These are phyloP conservation scores for Hylaeus anthracinus DNA, from an alignment of 1,140 invertebrate species.

Conservation along the genomic window DNA sequence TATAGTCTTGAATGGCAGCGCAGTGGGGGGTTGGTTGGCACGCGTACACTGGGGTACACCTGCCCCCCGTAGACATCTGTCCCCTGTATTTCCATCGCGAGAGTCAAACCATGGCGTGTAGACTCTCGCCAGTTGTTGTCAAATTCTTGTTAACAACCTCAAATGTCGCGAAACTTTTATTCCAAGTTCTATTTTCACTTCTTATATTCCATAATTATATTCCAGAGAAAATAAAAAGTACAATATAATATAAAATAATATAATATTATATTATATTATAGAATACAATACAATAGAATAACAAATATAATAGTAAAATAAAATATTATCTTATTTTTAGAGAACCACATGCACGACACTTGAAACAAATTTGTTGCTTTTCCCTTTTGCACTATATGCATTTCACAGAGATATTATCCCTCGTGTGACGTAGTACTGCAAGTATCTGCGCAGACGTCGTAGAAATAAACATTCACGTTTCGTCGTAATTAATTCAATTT, in stretches of 20 bases:
- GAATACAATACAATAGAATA: no score
- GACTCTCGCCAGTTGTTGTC: conserved; percentile 46
- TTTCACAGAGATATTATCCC: no score
- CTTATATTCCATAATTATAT: neutral
- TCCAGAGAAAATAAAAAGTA: no score
- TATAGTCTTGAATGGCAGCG: conserved; percentile 81
- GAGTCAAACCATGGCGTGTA: conserved; percentile 73
- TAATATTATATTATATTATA: no score
- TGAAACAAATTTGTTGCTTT: no score
- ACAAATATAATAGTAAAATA: no score
- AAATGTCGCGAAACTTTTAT: conserved; percentile 29
- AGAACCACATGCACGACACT: no score
- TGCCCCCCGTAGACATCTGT: conserved; percentile 80
- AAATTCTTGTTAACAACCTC: conserved; percentile 38
- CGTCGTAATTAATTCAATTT: conserved; percentile 48
- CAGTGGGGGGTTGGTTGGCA: conserved; percentile 80
- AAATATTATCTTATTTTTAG: no score
- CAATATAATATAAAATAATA: no score
- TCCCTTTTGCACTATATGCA: no score
- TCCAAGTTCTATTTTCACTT: neutral
- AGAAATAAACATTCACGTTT: conserved; percentile 1
- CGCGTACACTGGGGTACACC: conserved; percentile 78
- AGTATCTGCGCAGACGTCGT: neutral
- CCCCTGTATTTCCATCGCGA: conserved; percentile 67
- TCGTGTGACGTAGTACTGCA: neutral